Conservation (phyloP, 2,888 invertebrate genomes). For the Zhuqinia jingwanae region DNA sequence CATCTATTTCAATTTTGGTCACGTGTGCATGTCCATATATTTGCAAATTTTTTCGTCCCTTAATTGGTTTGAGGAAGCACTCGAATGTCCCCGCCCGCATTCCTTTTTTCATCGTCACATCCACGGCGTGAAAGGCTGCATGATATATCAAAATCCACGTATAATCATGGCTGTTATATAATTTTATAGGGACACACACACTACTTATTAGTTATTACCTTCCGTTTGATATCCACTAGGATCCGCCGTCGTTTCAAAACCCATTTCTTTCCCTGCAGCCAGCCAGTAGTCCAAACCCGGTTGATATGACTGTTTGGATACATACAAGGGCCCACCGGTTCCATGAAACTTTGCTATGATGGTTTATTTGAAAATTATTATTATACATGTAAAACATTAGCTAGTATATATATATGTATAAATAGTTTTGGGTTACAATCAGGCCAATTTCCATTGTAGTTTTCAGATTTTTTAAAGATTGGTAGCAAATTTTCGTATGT, state of each 20-base stretch:
- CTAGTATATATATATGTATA: no score
- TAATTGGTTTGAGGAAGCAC: slow-evolving; percentile 44
- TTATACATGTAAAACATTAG: no score
- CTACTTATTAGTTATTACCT: slow-evolving; percentile 31
- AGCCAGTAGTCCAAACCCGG: slow-evolving; percentile 50
- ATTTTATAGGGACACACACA: background rate
- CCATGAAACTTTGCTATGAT: slow-evolving; percentile 63
- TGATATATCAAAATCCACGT: background rate
- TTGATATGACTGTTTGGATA: slow-evolving; percentile 25
- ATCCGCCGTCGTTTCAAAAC: slow-evolving; percentile 41
- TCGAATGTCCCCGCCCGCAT: slow-evolving; percentile 49
- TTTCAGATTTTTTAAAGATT: slow-evolving; percentile 54
- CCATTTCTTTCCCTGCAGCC: slow-evolving; percentile 61
- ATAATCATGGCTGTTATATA: background rate
- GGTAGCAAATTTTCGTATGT: slow-evolving; percentile 59
- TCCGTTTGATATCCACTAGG: slow-evolving; percentile 59
- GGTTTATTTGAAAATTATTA: no score
- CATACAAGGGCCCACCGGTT: slow-evolving; percentile 46
- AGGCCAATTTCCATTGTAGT: slow-evolving; percentile 53
- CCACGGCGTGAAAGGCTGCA: slow-evolving; percentile 50
- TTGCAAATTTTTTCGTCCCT: slow-evolving; percentile 39
- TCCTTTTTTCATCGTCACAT: slow-evolving; percentile 57
- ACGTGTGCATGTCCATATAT: slow-evolving; percentile 61
- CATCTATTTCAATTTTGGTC: slow-evolving; percentile 62
- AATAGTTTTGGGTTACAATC: no score